These are phyloP conservation scores for Eurois occulta DNA, from an alignment of 2,888 invertebrate genomes.

Conservation along the genomic window DNA sequence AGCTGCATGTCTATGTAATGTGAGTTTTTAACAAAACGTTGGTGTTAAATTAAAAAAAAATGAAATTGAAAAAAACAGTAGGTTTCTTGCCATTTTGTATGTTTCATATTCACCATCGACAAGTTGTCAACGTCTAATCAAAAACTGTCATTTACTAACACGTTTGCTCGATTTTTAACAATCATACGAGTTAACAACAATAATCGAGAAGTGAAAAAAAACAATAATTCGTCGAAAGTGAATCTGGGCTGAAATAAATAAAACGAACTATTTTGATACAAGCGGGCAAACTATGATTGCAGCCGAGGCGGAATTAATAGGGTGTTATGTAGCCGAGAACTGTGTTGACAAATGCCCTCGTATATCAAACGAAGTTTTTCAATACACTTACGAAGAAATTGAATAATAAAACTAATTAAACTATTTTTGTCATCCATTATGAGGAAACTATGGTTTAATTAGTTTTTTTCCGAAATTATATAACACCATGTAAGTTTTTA, in stretches of 20 bases:
- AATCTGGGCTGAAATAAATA: not conserved
- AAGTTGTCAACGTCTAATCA: not conserved
- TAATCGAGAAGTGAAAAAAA: not conserved
- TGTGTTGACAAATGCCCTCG: too few relatives aligned
- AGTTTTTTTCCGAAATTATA: not conserved
- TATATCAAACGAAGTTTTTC: too few relatives aligned
- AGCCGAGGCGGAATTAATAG: not conserved
- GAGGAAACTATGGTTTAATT: too few relatives aligned
- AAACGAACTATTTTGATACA: not conserved
- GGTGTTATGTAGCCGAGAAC: too few relatives aligned
- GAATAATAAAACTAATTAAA: too few relatives aligned
- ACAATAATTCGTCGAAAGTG: too few relatives aligned
- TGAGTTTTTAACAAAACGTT: not conserved
- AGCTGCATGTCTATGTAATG: too few relatives aligned
- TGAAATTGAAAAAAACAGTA: too few relatives aligned
- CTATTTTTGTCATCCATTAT: not conserved
- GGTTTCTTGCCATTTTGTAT: not conserved
- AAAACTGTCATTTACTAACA: not conserved
- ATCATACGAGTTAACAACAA: not conserved
- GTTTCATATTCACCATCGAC: not conserved
- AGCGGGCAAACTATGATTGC: not conserved
- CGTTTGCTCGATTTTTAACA: not conserved
- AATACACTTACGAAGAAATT: not conserved
- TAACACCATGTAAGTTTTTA: too few relatives aligned
- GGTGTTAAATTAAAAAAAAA: too few relatives aligned